Percentiles rank a stretch among this genome's conserved stretches.
Evolutionary conservation across 2,113 vertebrate genomes (phyloP).

Genomic region (Picathartes gymnocephalus): DNA sequence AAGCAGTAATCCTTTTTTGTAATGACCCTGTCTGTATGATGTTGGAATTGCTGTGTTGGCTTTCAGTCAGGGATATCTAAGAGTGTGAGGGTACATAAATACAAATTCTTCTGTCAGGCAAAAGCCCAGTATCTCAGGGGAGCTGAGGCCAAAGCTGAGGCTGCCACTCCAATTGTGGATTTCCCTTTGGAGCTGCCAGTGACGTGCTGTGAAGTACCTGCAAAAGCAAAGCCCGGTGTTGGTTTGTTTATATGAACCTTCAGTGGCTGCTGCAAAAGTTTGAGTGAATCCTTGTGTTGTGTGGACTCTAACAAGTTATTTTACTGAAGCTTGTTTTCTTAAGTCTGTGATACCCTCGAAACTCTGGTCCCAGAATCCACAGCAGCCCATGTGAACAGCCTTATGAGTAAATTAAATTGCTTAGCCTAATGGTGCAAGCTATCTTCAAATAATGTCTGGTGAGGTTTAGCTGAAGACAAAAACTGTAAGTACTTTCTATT

Average conservation of each 20-base stretch:
- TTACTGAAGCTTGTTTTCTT: background rate
- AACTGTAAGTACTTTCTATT: background rate
- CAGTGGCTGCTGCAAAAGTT: background rate
- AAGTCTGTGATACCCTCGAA: background rate
- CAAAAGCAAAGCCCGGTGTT: background rate
- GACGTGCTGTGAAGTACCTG: background rate
- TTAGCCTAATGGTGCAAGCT: background rate
- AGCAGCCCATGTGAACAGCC: background rate
- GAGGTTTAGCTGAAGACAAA: background rate
- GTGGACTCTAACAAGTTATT: background rate
- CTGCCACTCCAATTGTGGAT: background rate
- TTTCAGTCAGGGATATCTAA: background rate
- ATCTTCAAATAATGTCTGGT: background rate
- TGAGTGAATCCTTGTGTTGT: slow-evolving; percentile 12
- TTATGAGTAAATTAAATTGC: background rate
- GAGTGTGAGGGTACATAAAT: background rate
- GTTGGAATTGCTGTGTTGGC: background rate
- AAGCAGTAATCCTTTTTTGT: background rate
- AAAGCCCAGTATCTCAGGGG: background rate
- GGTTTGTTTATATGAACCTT: background rate
- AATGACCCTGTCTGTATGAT: background rate
- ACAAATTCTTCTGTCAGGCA: background rate
- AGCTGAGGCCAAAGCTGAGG: background rate
- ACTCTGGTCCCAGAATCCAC: background rate
- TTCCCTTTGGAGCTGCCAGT: background rate